These are phyloP conservation scores for Deroplatys truncata DNA, from an alignment of 2,888 invertebrate species.

Conservation along the genomic window DNA sequence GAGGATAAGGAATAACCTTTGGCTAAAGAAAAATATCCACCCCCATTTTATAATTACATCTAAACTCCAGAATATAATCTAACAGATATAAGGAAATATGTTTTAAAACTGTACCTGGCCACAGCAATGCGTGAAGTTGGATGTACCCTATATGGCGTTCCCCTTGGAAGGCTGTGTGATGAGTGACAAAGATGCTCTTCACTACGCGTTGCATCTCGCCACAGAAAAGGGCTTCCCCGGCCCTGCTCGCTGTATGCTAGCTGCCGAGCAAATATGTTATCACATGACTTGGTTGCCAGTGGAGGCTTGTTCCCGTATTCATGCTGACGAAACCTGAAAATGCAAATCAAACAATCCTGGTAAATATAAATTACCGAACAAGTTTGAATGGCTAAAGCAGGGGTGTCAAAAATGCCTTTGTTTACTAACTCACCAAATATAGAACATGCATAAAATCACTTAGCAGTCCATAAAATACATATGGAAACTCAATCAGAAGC, in stretches of 20 bases:
- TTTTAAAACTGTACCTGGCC: background rate
- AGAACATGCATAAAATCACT: too few relatives aligned
- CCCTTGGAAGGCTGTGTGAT: background rate
- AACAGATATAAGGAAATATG: too few relatives aligned
- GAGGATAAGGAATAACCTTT: too few relatives aligned
- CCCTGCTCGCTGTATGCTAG: conserved; percentile 1
- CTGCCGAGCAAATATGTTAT: conserved; percentile 27
- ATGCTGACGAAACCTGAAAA: background rate
- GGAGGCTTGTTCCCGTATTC: conserved; percentile 8
- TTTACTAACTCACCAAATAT: too few relatives aligned
- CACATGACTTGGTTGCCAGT: conserved; percentile 28
- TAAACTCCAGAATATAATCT: too few relatives aligned
- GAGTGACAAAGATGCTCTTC: conserved; percentile 24
- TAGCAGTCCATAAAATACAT: too few relatives aligned
- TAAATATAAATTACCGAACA: too few relatives aligned
- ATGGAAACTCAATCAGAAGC: too few relatives aligned
- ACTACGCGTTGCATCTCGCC: conserved; percentile 28
- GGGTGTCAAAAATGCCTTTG: too few relatives aligned
- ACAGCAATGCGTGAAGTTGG: background rate
- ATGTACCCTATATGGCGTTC: background rate
- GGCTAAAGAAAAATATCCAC: too few relatives aligned
- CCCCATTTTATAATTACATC: too few relatives aligned
- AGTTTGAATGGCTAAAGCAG: too few relatives aligned
- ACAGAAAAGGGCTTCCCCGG: conserved; percentile 18
- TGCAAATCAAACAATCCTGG: background rate